Evolutionary conservation across 2,113 vertebrate species (phyloP).

Genomic region (Leucopternis melanops): DNA sequence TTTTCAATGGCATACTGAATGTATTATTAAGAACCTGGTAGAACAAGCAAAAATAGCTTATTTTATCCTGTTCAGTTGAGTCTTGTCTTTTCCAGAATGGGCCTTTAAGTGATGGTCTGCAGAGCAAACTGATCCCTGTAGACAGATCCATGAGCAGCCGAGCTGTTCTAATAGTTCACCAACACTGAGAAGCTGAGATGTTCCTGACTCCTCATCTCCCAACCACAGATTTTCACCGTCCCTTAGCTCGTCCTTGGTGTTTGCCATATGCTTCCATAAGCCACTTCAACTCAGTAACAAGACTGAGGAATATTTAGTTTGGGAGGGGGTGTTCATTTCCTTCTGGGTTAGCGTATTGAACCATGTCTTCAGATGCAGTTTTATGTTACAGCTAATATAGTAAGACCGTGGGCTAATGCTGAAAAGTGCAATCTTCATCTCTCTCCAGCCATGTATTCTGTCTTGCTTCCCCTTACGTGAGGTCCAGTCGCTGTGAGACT

Average conservation of each 20-base stretch:
- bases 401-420: background rate
- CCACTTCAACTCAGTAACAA: background rate
- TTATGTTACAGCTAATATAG: background rate
- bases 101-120: background rate
- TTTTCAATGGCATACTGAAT: background rate
- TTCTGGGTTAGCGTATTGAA: background rate
- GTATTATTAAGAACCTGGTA: constrained; percentile 13
- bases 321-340: background rate
- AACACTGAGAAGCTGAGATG: background rate
- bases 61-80: background rate
- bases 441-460: background rate
- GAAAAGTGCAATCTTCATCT: background rate
- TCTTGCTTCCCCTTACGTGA: background rate
- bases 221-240: background rate
- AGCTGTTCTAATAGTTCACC: background rate
- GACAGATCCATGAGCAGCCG: background rate
- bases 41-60: background rate
- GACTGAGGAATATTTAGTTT: background rate
- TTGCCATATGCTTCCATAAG: background rate
- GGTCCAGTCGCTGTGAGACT: background rate
- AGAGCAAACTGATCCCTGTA: background rate
- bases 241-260: background rate
- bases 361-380: background rate
- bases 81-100: constrained; percentile 30
- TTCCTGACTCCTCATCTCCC: background rate